Percentiles rank a stretch among this genome's conserved stretches.
Conservation (phyloP, 2,113 vertebrate species). For the Solea solea region DNA sequence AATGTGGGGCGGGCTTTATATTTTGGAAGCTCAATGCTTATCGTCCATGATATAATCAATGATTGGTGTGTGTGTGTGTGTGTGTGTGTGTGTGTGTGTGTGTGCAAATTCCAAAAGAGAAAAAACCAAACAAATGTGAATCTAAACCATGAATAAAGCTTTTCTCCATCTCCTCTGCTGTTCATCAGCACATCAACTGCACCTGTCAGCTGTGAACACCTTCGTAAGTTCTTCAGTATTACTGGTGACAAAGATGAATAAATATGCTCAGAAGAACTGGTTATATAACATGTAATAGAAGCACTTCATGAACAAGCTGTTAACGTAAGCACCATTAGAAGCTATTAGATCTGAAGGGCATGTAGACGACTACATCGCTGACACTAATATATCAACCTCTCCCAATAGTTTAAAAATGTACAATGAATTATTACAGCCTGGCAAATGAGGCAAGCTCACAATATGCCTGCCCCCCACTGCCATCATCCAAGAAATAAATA, state of each 20-base stretch:
- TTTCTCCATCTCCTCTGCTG: too few relatives aligned
- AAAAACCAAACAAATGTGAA: too few relatives aligned
- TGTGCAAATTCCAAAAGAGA: too few relatives aligned
- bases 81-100: background rate
- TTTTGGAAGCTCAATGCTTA: too few relatives aligned
- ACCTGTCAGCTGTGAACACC: slow-evolving; percentile 13
- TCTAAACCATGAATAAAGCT: too few relatives aligned
- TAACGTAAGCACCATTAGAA: slow-evolving; percentile 39
- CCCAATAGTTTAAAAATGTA: slow-evolving; percentile 46
- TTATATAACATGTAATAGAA: slow-evolving; percentile 59
- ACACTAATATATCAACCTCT: slow-evolving; percentile 55
- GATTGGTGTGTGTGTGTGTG: background rate
- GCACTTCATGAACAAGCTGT: slow-evolving; percentile 53
- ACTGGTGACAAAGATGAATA: slow-evolving; percentile 33
- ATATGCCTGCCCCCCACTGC: slow-evolving; percentile 18
- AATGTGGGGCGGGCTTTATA: too few relatives aligned
- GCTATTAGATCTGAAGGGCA: slow-evolving; percentile 59
- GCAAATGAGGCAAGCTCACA: slow-evolving; percentile 56
- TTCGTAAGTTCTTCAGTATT: slow-evolving; percentile 35
- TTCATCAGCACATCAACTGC: slow-evolving; percentile 24
- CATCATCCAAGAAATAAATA: slow-evolving; percentile 59
- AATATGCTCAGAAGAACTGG: slow-evolving; percentile 49
- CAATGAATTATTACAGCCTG: slow-evolving; percentile 54
- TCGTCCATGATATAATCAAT: too few relatives aligned
- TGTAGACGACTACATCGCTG: slow-evolving; percentile 35